These are phyloP conservation scores for Oryctolagus cuniculus DNA, from an alignment of 2,113 vertebrate genomes.

Conservation along the genomic window DNA sequence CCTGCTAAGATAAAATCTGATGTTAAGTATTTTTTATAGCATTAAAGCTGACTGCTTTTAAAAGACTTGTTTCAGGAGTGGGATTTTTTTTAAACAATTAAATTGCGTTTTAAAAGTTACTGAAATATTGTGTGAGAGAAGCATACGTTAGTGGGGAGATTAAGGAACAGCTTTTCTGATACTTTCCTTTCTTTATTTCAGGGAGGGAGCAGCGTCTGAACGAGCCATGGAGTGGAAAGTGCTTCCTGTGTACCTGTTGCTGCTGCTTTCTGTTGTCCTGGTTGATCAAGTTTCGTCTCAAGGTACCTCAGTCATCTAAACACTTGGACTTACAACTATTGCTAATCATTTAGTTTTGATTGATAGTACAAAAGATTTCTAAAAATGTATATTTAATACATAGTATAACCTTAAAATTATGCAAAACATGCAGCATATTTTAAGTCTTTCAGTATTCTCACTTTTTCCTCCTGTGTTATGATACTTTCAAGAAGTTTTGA, in stretches of 20 bases:
- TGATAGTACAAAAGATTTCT: neutral
- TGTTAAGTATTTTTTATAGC: neutral
- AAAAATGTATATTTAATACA: neutral
- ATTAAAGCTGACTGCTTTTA: constrained; percentile 8
- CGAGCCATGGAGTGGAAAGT: constrained; percentile 83
- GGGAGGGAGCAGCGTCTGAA: constrained; percentile 69
- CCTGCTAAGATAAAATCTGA: neutral
- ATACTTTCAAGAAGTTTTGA: constrained; percentile 39
- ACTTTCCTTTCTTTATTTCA: constrained; percentile 66
- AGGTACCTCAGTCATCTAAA: constrained; percentile 83
- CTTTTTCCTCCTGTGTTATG: neutral
- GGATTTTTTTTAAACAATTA: neutral
- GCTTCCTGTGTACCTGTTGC: constrained; percentile 69
- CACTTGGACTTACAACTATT: neutral
- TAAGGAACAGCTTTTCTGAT: constrained; percentile 16
- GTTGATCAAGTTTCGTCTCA: constrained; percentile 86
- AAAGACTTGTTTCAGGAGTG: constrained; percentile 19
- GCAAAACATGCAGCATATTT: neutral
- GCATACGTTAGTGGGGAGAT: neutral
- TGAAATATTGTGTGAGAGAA: neutral
- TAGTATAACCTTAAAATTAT: neutral
- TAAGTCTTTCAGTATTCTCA: constrained; percentile 8
- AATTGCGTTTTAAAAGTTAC: constrained; percentile 23
- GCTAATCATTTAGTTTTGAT: neutral
- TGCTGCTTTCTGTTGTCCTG: constrained; percentile 80